These are phyloP conservation scores for Spinus pinus DNA, from an alignment of 2,797 vertebrate genomes.

Conservation along the genomic window DNA sequence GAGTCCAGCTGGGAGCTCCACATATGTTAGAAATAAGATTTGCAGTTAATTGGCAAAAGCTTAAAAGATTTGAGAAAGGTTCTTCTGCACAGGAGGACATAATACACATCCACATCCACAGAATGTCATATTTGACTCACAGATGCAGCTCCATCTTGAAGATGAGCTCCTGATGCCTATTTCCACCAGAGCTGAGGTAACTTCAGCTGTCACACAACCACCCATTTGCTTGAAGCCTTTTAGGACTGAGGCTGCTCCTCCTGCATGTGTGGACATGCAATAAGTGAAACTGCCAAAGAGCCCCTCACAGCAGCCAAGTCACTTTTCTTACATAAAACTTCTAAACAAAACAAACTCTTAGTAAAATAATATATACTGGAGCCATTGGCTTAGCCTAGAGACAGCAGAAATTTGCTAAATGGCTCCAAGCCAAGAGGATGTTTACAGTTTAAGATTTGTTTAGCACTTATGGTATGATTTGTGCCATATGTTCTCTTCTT, in stretches of 20 bases:
- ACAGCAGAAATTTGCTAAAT: slow-evolving; percentile 56
- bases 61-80: neutral
- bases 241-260: neutral
- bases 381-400: neutral
- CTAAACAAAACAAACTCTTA: slow-evolving; percentile 23
- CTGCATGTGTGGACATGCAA: neutral
- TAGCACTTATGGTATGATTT: slow-evolving; percentile 47
- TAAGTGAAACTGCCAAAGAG: neutral
- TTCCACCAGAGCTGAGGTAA: neutral
- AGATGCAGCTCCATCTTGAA: neutral
- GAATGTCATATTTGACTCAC: neutral
- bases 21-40: neutral
- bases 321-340: slow-evolving; percentile 50
- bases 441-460: slow-evolving; percentile 67
- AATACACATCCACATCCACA: neutral
- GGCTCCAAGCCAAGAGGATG: slow-evolving; percentile 52
- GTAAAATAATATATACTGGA: slow-evolving; percentile 41
- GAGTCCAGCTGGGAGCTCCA: neutral
- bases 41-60: neutral
- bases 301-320: neutral
- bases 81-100: neutral
- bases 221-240: neutral
- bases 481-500: slow-evolving; percentile 66
- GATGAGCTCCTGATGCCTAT: neutral
- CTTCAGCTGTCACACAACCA: neutral